These are phyloP conservation scores for Falcunculus frontatus DNA, from an alignment of 2,113 vertebrate species.

Conservation along the genomic window DNA sequence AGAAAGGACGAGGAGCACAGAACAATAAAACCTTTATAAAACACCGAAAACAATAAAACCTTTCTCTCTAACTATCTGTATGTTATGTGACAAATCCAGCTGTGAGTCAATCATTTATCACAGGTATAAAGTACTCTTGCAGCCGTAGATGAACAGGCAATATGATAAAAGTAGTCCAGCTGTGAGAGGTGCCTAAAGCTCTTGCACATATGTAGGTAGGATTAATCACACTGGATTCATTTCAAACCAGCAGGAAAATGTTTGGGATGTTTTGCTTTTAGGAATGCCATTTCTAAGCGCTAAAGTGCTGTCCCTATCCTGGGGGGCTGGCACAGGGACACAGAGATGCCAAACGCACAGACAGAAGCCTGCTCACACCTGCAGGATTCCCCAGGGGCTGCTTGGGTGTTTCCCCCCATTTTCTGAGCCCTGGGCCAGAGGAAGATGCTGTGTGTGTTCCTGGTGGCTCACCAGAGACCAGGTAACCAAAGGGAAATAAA, in stretches of 20 bases:
- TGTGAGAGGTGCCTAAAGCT: neutral
- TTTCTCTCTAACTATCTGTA: neutral
- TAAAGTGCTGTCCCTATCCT: neutral
- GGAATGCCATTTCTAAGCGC: neutral
- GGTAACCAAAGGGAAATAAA: neutral
- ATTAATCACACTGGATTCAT: neutral
- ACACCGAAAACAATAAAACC: neutral
- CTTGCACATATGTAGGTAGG: neutral
- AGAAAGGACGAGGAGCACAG: neutral
- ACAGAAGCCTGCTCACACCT: neutral
- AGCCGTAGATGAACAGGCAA: neutral
- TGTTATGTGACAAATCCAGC: neutral
- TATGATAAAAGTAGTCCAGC: neutral
- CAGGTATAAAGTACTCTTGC: neutral
- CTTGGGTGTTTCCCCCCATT: neutral
- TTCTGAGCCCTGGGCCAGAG: neutral
- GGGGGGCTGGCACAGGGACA: neutral
- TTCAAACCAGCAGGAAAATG: neutral
- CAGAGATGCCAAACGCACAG: neutral
- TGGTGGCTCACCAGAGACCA: neutral
- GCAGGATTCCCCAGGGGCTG: neutral
- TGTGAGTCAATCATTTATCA: neutral
- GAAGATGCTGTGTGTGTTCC: neutral
- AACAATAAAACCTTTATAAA: neutral
- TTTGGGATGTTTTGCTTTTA: neutral